Base-by-base conservation (phyloP, 2,888 invertebrate species). In the Callyntrura guangdongensis region DNA sequence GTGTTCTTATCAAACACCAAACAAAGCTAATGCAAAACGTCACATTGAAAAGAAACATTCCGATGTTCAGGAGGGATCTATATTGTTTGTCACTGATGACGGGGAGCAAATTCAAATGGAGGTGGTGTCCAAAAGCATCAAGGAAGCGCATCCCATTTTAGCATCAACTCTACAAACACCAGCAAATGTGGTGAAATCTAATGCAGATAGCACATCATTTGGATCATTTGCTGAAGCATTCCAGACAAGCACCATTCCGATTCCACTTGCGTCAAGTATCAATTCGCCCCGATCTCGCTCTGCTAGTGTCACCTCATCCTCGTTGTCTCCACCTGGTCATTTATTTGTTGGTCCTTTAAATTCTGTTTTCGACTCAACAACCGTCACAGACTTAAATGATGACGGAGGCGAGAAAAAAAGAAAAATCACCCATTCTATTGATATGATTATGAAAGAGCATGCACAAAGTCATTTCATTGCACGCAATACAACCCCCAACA, bases 1-100 rank as follows among this genome's bases (percentile, higher is more conserved):
- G 4, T 95, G 95, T 92, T 94, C 94, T 17, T 95, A 95, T 92
- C 95, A 95, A 53, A 95, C 95, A 5, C 95, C 95, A 86, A 95
- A 95, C 93, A 95, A 95, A 92, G 95, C 95, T 90, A 95, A 95
- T 92, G 93, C 95, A 74, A 95, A 95, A 72, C 92, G 95, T 3
- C 95, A 95, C 92, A 94, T 95, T 27, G 90, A 85, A 14, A 89
- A 89, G 64, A 74, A 67, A 22, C 89, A 89, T 36, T 84, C 89
- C 0, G 89, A 89, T 45, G 85, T 89, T 17, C 77, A 74, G 36
- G 79, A 89, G n/a, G 89, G 89, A 11, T 67, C 84, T 20, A 89
- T 89, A 6, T 20, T 89, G 8, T 89, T 89, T 69, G 64, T 89
- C 3, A 89, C 89, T 11, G 85, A 85, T 45, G 85, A 89, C 22